A percentile compares a stretch with the other conserved stretches of the same genome.
Evolutionary conservation across 2,113 vertebrate genomes (phyloP).

Genomic region (Pagrus major): DNA sequence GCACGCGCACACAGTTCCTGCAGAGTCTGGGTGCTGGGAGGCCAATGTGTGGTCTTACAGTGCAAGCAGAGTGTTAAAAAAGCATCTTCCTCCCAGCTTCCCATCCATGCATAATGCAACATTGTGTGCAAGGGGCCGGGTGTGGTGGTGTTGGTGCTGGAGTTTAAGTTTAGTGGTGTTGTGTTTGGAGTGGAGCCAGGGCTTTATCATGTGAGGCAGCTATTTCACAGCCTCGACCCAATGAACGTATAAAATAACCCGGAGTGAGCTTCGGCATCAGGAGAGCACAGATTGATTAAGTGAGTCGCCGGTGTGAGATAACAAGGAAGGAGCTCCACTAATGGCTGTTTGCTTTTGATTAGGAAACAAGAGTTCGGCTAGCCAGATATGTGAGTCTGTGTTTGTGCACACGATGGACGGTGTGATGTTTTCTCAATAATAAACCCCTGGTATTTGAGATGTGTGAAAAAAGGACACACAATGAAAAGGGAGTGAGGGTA

Average conservation of each 20-base stretch:
- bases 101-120: conserved; percentile 17
- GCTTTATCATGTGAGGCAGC: conserved; percentile 57
- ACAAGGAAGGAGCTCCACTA: conserved; percentile 66
- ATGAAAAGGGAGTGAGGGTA: conserved; percentile 57
- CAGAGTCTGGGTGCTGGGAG: conserved; percentile 11
- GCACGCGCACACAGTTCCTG: conserved; percentile 4
- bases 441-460: conserved; percentile 47
- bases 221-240: conserved; percentile 23
- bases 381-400: conserved; percentile 41
- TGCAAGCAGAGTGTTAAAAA: not conserved
- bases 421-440: conserved; percentile 58
- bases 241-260: conserved; percentile 30
- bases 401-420: conserved; percentile 40
- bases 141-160: conserved; percentile 33
- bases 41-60: conserved; percentile 15
- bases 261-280: conserved; percentile 50
- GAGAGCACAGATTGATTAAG: conserved; percentile 69
- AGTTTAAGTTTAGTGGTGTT: conserved; percentile 62
- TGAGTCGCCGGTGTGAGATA: conserved; percentile 62
- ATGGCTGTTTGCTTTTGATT: conserved; percentile 81
- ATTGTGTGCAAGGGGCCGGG: conserved; percentile 29
- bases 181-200: conserved; percentile 61
- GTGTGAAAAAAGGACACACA: conserved; percentile 41
- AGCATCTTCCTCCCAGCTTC: conserved; percentile 21
- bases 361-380: conserved; percentile 54